Percentiles rank a stretch among this genome's conserved stretches.
These are phyloP conservation scores for Drosophila pectinifera DNA, from an alignment of 1,140 invertebrate species.

Conservation along the genomic window DNA sequence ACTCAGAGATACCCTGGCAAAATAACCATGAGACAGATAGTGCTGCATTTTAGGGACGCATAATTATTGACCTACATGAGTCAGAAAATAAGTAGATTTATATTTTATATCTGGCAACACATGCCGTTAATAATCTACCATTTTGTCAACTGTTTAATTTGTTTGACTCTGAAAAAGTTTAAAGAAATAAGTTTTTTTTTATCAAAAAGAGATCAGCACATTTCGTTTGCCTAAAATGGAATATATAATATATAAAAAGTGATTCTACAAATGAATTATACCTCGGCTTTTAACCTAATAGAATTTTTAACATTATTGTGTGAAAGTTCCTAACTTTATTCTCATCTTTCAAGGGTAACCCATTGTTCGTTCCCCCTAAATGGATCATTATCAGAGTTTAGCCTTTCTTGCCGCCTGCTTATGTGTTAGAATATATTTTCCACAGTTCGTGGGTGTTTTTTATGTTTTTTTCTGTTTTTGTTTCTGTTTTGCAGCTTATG, in stretches of 20 bases:
- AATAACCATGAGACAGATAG: constrained; percentile 8
- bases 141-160: no score
- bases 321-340: not conserved
- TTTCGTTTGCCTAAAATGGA: no score
- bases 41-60: not conserved
- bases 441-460: constrained; percentile 70
- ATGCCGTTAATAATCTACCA: no score
- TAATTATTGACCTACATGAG: not conserved
- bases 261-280: no score
- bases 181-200: no score
- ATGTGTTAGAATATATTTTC: constrained; percentile 64
- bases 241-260: no score
- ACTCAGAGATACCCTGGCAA: constrained; percentile 29
- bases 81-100: not conserved
- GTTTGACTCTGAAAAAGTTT: no score
- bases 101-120: no score
- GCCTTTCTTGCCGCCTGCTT: constrained; percentile 17
- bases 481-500: constrained; percentile 48
- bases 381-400: constrained; percentile 7
- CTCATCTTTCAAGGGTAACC: constrained; percentile 29
- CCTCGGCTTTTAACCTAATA: no score
- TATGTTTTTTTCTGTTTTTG: constrained; percentile 15
- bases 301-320: no score
- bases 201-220: no score
- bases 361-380: not conserved